Percentiles rank a stretch among this genome's conserved stretches.
Evolutionary conservation across 2,888 invertebrate species (phyloP).

Genomic region (Brenthis ino): DNA sequence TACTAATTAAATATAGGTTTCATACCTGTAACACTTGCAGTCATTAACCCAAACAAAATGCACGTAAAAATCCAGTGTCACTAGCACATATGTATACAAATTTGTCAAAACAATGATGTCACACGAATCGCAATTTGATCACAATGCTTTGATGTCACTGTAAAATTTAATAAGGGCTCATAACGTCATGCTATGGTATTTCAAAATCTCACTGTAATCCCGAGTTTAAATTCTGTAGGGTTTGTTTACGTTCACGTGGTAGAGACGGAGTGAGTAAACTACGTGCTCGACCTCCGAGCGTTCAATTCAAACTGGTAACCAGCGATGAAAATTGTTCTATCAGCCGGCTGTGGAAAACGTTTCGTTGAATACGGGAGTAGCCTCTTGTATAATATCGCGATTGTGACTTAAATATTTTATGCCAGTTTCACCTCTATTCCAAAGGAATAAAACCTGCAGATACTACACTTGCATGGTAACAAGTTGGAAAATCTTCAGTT

Average conservation of each 20-base stretch:
- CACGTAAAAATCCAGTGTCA: slow-evolving; percentile 47
- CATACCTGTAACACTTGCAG: slow-evolving; percentile 55
- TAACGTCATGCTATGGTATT: slow-evolving; percentile 21
- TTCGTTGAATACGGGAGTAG: slow-evolving; percentile 44
- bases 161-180: slow-evolving; percentile 28
- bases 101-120: slow-evolving; percentile 27
- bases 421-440: slow-evolving; percentile 7
- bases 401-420: slow-evolving; percentile 11
- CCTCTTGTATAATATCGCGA: slow-evolving; percentile 25
- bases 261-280: slow-evolving; percentile 35
- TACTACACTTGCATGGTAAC: slow-evolving; percentile 5
- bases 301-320: slow-evolving; percentile 51
- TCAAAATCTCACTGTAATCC: slow-evolving; percentile 40
- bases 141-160: slow-evolving; percentile 29
- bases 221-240: slow-evolving; percentile 39
- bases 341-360: slow-evolving; percentile 63
- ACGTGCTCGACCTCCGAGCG: slow-evolving; percentile 46
- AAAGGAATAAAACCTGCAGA: slow-evolving; percentile 1
- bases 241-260: slow-evolving; percentile 63
- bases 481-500: slow-evolving; percentile 23
- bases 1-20: slow-evolving; percentile 34
- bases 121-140: slow-evolving; percentile 26
- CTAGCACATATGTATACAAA: slow-evolving; percentile 24
- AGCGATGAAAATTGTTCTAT: slow-evolving; percentile 58
- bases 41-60: slow-evolving; percentile 44